phyloP scores from a whole-genome alignment of 2,888 invertebrate genomes.

The Daptonema setosum region DNA sequence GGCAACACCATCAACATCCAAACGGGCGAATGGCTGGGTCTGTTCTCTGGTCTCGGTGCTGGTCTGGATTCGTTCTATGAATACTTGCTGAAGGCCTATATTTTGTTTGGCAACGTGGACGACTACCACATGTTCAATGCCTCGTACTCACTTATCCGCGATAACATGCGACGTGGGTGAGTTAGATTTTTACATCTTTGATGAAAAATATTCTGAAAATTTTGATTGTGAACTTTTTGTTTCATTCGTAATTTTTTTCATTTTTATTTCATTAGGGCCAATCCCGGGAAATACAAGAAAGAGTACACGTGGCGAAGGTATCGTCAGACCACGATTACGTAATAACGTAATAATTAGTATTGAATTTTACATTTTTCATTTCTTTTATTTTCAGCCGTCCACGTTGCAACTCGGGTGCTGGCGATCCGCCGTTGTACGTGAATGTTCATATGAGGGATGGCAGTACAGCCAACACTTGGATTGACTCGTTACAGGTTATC shows the following conservation, averaged over 20 bases:
- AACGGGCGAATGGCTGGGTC: constrained; percentile 40
- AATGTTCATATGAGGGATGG: constrained; percentile 44
- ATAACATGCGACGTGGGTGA: constrained; percentile 39
- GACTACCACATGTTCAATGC: constrained; percentile 40
- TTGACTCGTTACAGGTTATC: constrained; percentile 42
- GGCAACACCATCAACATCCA: constrained; percentile 43
- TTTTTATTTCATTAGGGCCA: no score
- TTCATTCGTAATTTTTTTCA: no score
- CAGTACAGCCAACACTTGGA: constrained; percentile 39
- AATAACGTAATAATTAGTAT: no score
- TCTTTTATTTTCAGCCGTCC: constrained; percentile 30
- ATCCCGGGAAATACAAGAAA: no score
- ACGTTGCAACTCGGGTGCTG: constrained; percentile 37
- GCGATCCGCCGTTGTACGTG: constrained; percentile 41
- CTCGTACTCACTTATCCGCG: constrained; percentile 37
- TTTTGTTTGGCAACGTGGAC: constrained; percentile 39
- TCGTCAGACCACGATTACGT: no score
- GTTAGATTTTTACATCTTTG: constrained; percentile 9
- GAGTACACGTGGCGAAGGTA: no score
- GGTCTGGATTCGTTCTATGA: constrained; percentile 43
- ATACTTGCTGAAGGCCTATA: constrained; percentile 41
- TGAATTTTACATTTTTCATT: no score
- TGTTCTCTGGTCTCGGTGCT: constrained; percentile 40
- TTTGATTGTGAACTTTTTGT: no score
- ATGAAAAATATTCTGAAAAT: no score